A percentile compares a stretch with the other conserved stretches of the same genome.
These are phyloP conservation scores for Pseudopodoces humilis DNA, from an alignment of 2,113 vertebrate species.

Conservation along the genomic window DNA sequence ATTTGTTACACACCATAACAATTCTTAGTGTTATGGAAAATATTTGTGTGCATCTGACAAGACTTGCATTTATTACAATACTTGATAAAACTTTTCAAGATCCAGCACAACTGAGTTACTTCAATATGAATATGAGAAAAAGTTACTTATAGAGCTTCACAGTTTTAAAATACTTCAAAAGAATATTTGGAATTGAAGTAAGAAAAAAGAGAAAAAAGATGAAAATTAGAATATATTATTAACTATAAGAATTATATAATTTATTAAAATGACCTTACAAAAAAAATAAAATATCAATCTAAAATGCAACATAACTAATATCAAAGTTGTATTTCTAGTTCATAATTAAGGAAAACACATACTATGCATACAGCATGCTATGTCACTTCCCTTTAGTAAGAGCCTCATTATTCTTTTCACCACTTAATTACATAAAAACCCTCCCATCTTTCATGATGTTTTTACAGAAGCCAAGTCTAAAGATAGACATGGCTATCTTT, in stretches of 20 bases:
- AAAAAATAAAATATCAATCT: not conserved
- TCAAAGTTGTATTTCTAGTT: not conserved
- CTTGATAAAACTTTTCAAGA: not conserved
- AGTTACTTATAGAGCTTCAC: not conserved
- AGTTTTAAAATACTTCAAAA: not conserved
- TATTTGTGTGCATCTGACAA: not conserved
- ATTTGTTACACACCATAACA: not conserved
- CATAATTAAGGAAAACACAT: not conserved
- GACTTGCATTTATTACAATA: not conserved
- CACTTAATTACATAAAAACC: not conserved
- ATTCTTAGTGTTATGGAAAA: not conserved
- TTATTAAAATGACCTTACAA: not conserved
- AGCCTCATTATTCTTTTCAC: not conserved
- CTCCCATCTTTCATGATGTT: not conserved
- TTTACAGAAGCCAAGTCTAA: not conserved
- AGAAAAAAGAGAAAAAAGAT: not conserved
- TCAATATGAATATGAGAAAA: not conserved
- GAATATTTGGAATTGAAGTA: not conserved
- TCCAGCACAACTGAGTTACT: not conserved
- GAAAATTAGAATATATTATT: not conserved
- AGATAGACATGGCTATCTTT: not conserved
- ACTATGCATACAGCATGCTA: not conserved
- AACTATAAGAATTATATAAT: not conserved
- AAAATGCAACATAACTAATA: not conserved
- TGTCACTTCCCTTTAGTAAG: not conserved